Percentiles rank a stretch among this genome's conserved stretches.
Conservation (phyloP, 2,797 vertebrate species). For the Geotrypetes seraphini region DNA sequence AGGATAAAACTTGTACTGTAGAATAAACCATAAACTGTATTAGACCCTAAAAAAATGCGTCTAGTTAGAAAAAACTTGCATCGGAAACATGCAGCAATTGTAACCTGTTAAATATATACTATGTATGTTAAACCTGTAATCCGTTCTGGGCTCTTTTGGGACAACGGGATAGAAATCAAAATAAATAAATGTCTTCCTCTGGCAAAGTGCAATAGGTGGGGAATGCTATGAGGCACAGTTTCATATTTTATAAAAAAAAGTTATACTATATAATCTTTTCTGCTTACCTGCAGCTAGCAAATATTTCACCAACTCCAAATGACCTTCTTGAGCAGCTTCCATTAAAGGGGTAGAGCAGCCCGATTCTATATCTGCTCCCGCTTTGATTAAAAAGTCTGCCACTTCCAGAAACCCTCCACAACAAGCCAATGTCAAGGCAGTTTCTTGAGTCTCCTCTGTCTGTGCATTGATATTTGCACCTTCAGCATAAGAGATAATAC, state of each 20-base stretch:
- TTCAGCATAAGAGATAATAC: conserved; percentile 19
- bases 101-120: no score
- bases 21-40: no score
- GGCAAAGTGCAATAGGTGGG: accelerated
- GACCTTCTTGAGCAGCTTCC: conserved; percentile 70
- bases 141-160: no score
- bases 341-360: conserved; percentile 69
- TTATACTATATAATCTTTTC: not conserved
- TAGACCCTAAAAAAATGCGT: no score
- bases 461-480: conserved; percentile 72
- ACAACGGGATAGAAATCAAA: no score
- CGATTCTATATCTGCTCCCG: conserved; percentile 66
- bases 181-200: no score
- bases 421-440: conserved; percentile 62
- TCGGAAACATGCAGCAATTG: no score
- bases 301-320: conserved; percentile 69
- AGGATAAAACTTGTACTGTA: no score
- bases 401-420: conserved; percentile 69
- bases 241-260: not conserved
- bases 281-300: conserved; percentile 62
- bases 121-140: no score
- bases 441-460: conserved; percentile 70
- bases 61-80: no score
- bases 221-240: no score
- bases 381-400: conserved; percentile 66